These are phyloP conservation scores for Phymanthus crucifer DNA, from an alignment of 92 coral and sea anemone species.

Conservation along the genomic window DNA sequence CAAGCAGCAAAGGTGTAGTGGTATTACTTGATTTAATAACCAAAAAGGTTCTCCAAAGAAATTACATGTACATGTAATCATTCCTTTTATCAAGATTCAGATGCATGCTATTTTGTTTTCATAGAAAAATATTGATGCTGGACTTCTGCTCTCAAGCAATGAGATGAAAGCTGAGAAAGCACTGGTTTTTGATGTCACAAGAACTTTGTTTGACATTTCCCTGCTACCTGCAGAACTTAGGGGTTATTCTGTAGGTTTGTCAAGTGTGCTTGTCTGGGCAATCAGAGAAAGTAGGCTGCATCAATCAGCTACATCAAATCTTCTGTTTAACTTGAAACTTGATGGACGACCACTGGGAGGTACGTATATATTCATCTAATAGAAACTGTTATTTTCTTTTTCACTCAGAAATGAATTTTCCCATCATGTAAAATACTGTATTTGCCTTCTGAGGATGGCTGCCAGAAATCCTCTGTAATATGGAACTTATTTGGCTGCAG, in stretches of 20 bases:
- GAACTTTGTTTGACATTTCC: not conserved
- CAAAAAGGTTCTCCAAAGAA: no score
- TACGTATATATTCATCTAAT: not conserved
- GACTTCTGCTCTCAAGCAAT: constrained; percentile 1
- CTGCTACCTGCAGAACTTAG: constrained; percentile 5
- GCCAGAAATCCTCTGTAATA: not conserved
- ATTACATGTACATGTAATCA: no score
- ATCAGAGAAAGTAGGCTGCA: constrained; percentile 31
- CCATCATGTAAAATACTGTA: not conserved
- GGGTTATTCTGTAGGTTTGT: constrained; percentile 6
- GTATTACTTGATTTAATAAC: no score
- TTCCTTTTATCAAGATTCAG: no score
- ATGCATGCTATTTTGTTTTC: not conserved
- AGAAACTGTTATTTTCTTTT: not conserved
- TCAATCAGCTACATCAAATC: constrained; percentile 21
- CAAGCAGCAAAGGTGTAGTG: no score
- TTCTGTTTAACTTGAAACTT: not conserved
- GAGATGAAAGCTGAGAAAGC: constrained; percentile 17
- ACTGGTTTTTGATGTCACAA: constrained; percentile 21
- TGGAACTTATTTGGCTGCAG: not conserved
- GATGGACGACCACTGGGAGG: constrained; percentile 2
- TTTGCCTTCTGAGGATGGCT: not conserved
- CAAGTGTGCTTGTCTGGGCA: constrained; percentile 34
- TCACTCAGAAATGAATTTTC: not conserved
- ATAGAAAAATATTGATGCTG: constrained; percentile 25